phyloP scores from a whole-genome alignment of 2,888 invertebrate species.

The Malthinus seriepunctatus region DNA sequence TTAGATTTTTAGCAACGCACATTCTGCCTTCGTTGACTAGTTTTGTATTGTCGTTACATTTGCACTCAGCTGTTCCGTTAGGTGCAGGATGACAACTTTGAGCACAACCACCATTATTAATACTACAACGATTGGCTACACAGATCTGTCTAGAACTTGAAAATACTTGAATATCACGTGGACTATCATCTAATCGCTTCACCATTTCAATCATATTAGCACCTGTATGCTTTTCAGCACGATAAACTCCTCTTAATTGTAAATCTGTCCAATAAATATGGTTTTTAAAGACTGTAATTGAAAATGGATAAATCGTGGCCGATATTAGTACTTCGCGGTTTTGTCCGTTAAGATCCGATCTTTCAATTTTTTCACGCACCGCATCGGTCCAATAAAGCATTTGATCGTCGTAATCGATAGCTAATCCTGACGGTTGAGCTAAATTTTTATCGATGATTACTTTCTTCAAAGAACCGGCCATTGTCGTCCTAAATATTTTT shows the following conservation, averaged over 20 bases:
- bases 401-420: constrained; percentile 92
- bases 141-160: constrained; percentile 80
- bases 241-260: constrained; percentile 89
- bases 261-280: constrained; percentile 98
- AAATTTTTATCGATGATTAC: constrained; percentile 89
- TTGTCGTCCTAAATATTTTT: constrained; percentile 92
- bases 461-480: constrained; percentile 91
- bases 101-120: constrained; percentile 95
- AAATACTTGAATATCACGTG: constrained; percentile 89
- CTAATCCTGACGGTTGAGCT: constrained; percentile 93
- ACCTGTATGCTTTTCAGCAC: constrained; percentile 97
- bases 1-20: constrained; percentile 88
- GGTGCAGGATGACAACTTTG: constrained; percentile 90
- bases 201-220: constrained; percentile 94
- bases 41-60: constrained; percentile 83
- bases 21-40: constrained; percentile 91
- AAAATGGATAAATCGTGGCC: constrained; percentile 94
- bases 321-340: constrained; percentile 83
- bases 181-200: constrained; percentile 89
- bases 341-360: constrained; percentile 84
- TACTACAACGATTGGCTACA: constrained; percentile 78
- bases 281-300: constrained; percentile 85
- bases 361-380: constrained; percentile 91
- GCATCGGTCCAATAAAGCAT: constrained; percentile 98
- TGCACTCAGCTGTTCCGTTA: constrained; percentile 86